Percentiles rank a stretch among this genome's conserved stretches.
Evolutionary conservation across 2,113 vertebrate genomes (phyloP).

Genomic region (Calidris pygmaea): DNA sequence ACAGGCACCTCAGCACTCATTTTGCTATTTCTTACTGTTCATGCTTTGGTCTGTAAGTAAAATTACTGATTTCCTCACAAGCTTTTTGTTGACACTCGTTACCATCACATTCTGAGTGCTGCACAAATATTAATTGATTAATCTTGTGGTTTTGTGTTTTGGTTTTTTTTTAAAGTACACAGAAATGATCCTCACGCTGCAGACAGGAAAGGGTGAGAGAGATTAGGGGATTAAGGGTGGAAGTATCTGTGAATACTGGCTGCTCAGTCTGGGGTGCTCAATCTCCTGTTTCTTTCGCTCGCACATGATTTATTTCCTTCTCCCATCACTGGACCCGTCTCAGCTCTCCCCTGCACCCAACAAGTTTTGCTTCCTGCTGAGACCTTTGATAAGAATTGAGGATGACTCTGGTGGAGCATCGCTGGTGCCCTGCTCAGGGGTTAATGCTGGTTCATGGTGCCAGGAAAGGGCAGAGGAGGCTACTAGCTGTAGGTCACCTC

Average conservation of each 20-base stretch:
- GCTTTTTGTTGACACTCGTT: background rate
- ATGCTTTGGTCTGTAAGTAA: background rate
- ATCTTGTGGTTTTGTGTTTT: background rate
- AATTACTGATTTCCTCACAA: background rate
- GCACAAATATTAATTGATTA: background rate
- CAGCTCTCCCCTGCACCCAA: background rate
- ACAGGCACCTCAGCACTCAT: background rate
- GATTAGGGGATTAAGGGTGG: background rate
- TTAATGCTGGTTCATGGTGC: background rate
- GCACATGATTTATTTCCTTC: background rate
- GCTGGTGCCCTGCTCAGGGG: background rate
- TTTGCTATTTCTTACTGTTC: background rate
- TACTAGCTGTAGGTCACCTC: background rate
- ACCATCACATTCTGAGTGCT: background rate
- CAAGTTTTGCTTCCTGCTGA: background rate
- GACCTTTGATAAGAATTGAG: background rate
- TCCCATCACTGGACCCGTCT: background rate
- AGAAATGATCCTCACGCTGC: background rate
- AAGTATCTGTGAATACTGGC: background rate
- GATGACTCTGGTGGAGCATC: background rate
- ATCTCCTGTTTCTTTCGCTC: background rate
- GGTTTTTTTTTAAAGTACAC: background rate
- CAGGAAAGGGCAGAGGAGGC: background rate
- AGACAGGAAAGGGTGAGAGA: background rate
- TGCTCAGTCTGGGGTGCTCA: background rate